Base-by-base conservation (phyloP, 2,113 vertebrate genomes). In the Bos javanicus region DNA sequence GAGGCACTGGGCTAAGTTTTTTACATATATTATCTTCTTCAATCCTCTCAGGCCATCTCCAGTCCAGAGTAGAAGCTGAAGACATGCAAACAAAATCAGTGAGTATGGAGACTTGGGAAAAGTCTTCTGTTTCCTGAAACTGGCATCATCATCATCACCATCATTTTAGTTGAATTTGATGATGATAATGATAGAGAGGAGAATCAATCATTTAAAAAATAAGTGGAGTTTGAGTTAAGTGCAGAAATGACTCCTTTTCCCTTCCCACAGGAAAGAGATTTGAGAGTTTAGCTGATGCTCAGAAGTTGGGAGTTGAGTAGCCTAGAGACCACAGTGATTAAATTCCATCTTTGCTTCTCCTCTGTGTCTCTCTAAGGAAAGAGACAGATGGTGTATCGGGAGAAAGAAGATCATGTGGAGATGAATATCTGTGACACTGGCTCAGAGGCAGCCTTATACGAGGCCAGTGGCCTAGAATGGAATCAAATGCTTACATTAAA, bases 371-470 rank as follows among this genome's bases (percentile, higher is more conserved):
- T 87, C 89, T 43, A 84, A 92, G 64, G 90, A 97, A 52, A 78
- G 87, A 96, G 93, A 84, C 74, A 96, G 94, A 90, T 92, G 76
- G 48, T 19, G 13, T 88, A 74, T 90, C 94, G 30, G 84, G 87
- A 9, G 48, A 92, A 64, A 76, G 82, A 87, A 89, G 94, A 90
- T 74, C 87, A 3, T 14, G 54, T 84, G 59, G 74, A 94, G 84
- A 92, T 82, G 64, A 50, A 23, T 94, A 17, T 56, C 87, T 91
- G 87, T 46, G 81, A 92, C 30, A 48, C 67, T 13, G 59, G 57
- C 84, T 85, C 48, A 3, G 15, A 88, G 94, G 91, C 89, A 85
- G 74, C 76, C 93, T 94, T 88, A 76, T 36, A 46, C 5, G 33
- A 91, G 76, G 87, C 36, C 90, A 10, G 54, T 23, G 81, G 81